Conservation (phyloP, 2,888 invertebrate genomes). For the Neoascia interrupta region DNA sequence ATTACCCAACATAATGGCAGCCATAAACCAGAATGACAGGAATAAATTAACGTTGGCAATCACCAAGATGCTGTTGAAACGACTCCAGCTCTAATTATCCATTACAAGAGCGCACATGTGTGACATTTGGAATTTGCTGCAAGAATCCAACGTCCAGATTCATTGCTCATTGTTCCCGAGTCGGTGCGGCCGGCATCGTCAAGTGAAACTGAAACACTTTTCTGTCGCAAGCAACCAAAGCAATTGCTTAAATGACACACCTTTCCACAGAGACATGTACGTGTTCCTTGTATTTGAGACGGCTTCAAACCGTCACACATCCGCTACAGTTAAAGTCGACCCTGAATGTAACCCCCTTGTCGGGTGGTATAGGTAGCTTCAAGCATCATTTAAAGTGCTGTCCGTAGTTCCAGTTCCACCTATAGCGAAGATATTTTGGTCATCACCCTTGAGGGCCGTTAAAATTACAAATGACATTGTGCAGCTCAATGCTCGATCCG, state of each 20-base stretch:
- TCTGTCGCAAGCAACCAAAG: background rate
- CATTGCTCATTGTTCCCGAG: conserved; percentile 59
- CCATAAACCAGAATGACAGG: conserved; percentile 61
- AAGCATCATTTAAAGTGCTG: conserved; percentile 63
- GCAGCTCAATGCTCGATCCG: conserved; percentile 7
- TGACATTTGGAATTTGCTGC: conserved; percentile 67
- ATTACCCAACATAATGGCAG: conserved; percentile 60
- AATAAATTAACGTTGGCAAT: conserved; percentile 66
- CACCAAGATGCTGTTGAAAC: conserved; percentile 60
- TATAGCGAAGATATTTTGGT: no score
- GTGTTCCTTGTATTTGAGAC: conserved; percentile 45
- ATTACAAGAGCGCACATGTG: conserved; percentile 66
- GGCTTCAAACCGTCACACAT: conserved; percentile 29
- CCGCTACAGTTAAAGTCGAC: background rate
- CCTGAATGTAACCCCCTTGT: background rate
- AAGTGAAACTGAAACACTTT: no score
- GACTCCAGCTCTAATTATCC: conserved; percentile 63
- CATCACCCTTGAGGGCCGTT: conserved; percentile 64
- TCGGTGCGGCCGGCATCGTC: conserved; percentile 4
- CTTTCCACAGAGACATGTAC: conserved; percentile 24
- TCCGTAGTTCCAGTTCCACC: conserved; percentile 53
- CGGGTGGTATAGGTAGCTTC: background rate
- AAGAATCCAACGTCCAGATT: conserved; percentile 64
- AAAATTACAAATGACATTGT: conserved; percentile 68
- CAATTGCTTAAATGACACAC: background rate